Evolutionary conservation across 2,113 vertebrate genomes (phyloP), one percentile per base, ranked within the genome.

Genomic region (Ammodytes marinus): DNA sequence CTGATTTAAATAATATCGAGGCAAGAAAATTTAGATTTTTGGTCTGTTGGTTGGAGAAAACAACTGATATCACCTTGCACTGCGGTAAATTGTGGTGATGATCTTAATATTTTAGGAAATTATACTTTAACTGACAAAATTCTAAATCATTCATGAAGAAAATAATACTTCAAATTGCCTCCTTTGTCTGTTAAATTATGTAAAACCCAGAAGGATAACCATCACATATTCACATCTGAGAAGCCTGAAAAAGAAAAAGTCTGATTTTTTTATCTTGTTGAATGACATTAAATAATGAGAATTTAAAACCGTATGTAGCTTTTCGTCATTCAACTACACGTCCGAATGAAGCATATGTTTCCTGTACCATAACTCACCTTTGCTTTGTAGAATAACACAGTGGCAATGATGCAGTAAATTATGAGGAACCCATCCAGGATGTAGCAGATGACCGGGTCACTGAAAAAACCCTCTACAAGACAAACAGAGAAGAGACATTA

Each of bases 401-500:
- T 99, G 40, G 96, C 60, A 17, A 96, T 0, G 1, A 99, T 59
- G 2, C 96, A 96, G 0, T 99, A 99, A 70, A 98, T 14, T 64
- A 99, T 90, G 83, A 99, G 95, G 86, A 99, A 43, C 4, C 95
- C 96, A 17, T 99, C 98, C 89, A 99, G 88, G 43, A 98, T 3
- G 60, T 97, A 99, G 89, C 98, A 99, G 79, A 96, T 88, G 37
- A 88, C 86, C 5, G 97, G 96, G 9, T 97, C 93, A 14, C 79
- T 89, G 74, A 96, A 17, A 2, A 11, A 8, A 3, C 19, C 27
- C 3, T 69, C 93, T 95, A 19, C 27, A 42, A 50, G 17, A 42
- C 3, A 72, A 61, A 84, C 9, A 70, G 8, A 17, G 10, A 17
- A 69, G 2, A 70, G 17, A 13, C 27, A 3, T 27, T 4, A 7